Conservation (phyloP, 2,797 vertebrate genomes). For the Gadopsis marmoratus region DNA sequence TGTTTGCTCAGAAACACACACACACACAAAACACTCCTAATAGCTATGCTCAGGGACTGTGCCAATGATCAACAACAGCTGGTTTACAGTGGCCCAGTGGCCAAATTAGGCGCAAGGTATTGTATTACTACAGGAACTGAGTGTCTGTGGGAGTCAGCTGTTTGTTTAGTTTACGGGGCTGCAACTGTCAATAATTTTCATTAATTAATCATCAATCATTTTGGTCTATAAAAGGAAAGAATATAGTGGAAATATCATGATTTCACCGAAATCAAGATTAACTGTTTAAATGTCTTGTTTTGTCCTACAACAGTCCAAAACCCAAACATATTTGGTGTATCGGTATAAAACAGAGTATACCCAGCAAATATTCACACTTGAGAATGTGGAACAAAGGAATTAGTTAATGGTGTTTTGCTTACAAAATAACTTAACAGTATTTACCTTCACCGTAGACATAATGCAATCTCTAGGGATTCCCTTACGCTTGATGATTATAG, state of each 20-base stretch:
- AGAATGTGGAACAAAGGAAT: not conserved
- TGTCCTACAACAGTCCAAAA: not conserved
- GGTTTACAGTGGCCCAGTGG: not conserved
- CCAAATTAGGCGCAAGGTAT: constrained; percentile 4
- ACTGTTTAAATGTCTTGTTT: not conserved
- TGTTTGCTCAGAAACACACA: not conserved
- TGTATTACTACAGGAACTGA: not conserved
- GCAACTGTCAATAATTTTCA: constrained; percentile 3
- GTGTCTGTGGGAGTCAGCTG: constrained; percentile 1
- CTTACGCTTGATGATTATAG: not conserved
- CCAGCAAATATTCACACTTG: not conserved
- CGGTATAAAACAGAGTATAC: not conserved
- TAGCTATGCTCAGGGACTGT: constrained; percentile 13
- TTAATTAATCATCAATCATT: constrained; percentile 7
- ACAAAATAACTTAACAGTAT: not conserved
- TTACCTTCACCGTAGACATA: not conserved
- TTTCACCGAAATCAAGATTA: not conserved
- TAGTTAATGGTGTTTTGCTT: not conserved
- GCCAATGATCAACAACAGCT: constrained; percentile 20
- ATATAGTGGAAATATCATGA: not conserved
- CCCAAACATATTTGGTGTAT: not conserved
- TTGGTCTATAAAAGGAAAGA: not conserved
- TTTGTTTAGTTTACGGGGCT: not conserved
- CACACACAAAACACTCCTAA: not conserved
- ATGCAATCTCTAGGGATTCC: not conserved